phyloP scores from a whole-genome alignment of 2,888 invertebrate genomes.

The Mythimna loreyi region DNA sequence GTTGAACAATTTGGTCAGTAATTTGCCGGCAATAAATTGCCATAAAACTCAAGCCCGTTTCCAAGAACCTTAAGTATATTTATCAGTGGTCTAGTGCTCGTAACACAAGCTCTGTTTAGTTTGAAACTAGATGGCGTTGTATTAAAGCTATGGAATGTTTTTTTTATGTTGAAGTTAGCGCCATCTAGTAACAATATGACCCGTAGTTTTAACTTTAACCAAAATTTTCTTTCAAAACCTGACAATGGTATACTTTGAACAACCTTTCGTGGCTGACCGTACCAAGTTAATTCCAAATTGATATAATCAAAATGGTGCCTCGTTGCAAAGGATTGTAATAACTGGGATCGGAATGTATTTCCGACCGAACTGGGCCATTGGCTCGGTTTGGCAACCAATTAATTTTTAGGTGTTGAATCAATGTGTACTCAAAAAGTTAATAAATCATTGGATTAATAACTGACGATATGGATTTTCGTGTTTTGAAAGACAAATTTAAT shows the following conservation, averaged over 20 bases:
- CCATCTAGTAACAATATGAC: no score
- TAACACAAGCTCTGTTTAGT: no score
- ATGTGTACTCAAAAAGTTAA: constrained; percentile 10
- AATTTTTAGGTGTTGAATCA: constrained; percentile 29
- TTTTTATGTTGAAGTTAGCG: no score
- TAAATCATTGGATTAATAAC: constrained; percentile 8
- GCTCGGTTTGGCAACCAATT: constrained; percentile 29
- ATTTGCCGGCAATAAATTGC: no score
- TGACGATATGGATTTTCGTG: background rate
- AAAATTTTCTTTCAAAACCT: no score
- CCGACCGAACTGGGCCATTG: constrained; percentile 18
- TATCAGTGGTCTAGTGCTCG: no score
- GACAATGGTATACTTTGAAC: background rate
- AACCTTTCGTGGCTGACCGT: constrained; percentile 12
- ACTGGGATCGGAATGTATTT: constrained; percentile 30
- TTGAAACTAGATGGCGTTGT: no score
- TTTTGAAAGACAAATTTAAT: background rate
- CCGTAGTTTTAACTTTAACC: no score
- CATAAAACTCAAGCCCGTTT: no score
- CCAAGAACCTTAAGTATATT: no score
- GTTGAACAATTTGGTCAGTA: no score
- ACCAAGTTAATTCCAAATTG: constrained; percentile 46
- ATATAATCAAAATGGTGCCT: constrained; percentile 51
- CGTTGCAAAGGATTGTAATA: constrained; percentile 26
- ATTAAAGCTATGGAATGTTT: no score